These are phyloP conservation scores for Drosophila melanogaster DNA, from an alignment of 1,140 invertebrate species.

Conservation along the genomic window Release_6_plus_ISO1_MT NT_033777.3:20401001-20401500, in stretches of 20 bases:
- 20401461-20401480: conserved; percentile 69
- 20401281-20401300: conserved; percentile 93
- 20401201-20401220: conserved; percentile 93
- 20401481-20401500: conserved; percentile 82
- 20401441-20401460: conserved; percentile 62
- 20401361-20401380: conserved; percentile 1
- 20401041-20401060: conserved; percentile 39
- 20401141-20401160: conserved; percentile 31
- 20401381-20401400: conserved; percentile 31
- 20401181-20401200: conserved; percentile 96
- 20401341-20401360: conserved; percentile 1
- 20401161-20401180: conserved; percentile 88
- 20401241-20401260: conserved; percentile 96
- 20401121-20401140: conserved; percentile 29
- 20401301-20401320: conserved; percentile 87
- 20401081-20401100: conserved; percentile 58
- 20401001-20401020: conserved; percentile 43
- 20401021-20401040: conserved; percentile 26
- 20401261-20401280: conserved; percentile 92
- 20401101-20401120: conserved; percentile 39
- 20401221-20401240: conserved; percentile 93
- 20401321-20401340: conserved; percentile 4
- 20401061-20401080: conserved; percentile 23
- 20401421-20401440: conserved; percentile 21
- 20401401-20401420: conserved; percentile 67